Evolutionary conservation across 2,888 invertebrate species (phyloP), one percentile per base, ranked within the genome.

Genomic region (Amphipoea lucens): DNA sequence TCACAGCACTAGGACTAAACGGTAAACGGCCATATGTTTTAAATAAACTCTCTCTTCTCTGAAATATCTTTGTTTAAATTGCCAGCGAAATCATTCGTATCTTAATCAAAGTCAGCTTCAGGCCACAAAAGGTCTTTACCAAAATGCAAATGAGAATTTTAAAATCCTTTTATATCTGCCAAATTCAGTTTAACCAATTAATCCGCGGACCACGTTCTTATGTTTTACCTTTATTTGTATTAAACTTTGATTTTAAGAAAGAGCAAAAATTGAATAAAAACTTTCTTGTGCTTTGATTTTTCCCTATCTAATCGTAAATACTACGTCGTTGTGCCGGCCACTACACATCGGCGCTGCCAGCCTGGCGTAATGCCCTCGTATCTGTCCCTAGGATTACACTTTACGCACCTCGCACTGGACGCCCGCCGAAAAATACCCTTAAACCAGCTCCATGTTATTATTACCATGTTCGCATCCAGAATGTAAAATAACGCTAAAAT

Each of bases 371-470:
- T 90, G 89, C 82, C 85, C 85, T 89, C 89, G 87, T 93, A 92
- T 89, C 89, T 91, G 92, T 93, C 92, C 78, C 79, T 68, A 76
- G 81, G 80, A 92, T 91, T 91, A 90, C 91, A 91, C 90, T 93
- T 94, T 93, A 94, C 92, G 89, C 91, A 89, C 90, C 90, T 91
- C 81, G 80, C 83, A 81, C 17, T 88, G 79, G 86, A 87, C 78
- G 48, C 36, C 14, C 74, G 51, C 42, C 76, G 84, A 88, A 90
- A 89, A 92, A 91, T 90, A 90, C 76, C 81, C 79, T 62, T 54
- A 85, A 81, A 79, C 80, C n/a, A 71, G 23, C 66, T 83, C 78
- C 81, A 80, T 70, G 67, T 79, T 81, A 79, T 79, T 82, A 81
- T 79, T 76, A 87, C 84, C 86, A 76, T 87, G 89, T 89, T 89